Evolutionary conservation across 2,888 invertebrate genomes (phyloP), one percentile per base, ranked within the genome.

Genomic region (Marasmarcha lunaedactyla): DNA sequence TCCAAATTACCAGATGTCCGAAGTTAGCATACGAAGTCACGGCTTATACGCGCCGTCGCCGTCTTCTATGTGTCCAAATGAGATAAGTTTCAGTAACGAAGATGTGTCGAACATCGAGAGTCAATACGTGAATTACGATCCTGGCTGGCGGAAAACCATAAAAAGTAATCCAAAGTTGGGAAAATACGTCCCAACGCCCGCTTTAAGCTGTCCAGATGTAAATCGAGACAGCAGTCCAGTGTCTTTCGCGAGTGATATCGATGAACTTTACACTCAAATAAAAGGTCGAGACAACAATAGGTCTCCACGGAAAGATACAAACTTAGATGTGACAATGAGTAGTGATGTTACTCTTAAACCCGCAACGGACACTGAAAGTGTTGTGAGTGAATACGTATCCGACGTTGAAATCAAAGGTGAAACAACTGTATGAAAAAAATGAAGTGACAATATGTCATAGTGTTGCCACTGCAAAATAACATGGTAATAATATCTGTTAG

Each of bases 191-290:
- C 70, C 71, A 0, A 72, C 76, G 0, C 78, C 81, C 0, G 79
- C 79, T 1, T 52, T 77, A 2, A 79, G 79, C 42, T 81, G 83
- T 53, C 81, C 81, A 0, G 83, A 81, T 45, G 83, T 79, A 0
- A 78, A 79, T 44, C 51, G 81, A 2, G 73, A 79, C 4, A 20
- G 20, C 20, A 72, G 78, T 52, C 81, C 84, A 0, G 71, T 72
- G 14, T 83, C 84, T 0, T 76, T 77, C 46, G 57, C 71, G 34
- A 87, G 87, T 53, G 88, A 88, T 49, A 72, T 90, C 37, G 90
- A 90, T 54, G 90, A 90, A 56, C 70, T 90, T 6, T 90, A 90
- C 58, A 89, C 90, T 50, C 89, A 89, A 54, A 90, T 90, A 35
- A 84, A 86, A 11, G 76, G 87, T 49, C 57, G 74, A 42, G 71